Evolutionary conservation across 2,797 vertebrate species (phyloP).

Genomic region (Limnodromus scolopaceus): DNA sequence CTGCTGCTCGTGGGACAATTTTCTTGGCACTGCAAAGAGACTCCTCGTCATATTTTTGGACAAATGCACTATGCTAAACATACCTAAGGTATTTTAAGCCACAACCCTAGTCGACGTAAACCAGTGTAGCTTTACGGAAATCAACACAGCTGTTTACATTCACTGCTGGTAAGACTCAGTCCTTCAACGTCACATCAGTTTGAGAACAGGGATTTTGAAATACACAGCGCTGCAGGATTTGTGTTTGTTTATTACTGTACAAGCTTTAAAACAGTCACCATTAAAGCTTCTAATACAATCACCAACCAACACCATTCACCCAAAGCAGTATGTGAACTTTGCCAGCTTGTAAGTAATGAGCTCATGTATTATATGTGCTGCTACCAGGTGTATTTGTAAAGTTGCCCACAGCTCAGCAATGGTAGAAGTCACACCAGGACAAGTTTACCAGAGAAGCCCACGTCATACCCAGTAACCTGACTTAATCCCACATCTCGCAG

Average conservation of each 20-base stretch:
- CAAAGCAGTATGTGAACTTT: neutral
- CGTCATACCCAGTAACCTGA: neutral
- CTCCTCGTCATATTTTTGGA: neutral
- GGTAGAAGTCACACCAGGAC: neutral
- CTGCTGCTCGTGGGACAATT: constrained; percentile 23
- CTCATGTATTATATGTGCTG: fast-evolving
- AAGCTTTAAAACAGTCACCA: neutral
- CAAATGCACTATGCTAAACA: constrained; percentile 7
- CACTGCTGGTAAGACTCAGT: neutral
- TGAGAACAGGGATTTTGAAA: neutral
- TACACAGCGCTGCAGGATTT: neutral
- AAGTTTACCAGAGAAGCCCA: neutral
- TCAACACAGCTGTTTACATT: neutral
- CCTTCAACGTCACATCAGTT: fast-evolving
- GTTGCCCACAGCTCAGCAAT: neutral
- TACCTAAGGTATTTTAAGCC: neutral
- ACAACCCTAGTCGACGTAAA: neutral
- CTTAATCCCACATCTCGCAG: neutral
- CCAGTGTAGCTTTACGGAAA: neutral
- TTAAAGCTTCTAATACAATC: neutral
- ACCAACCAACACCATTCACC: neutral
- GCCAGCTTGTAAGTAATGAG: neutral
- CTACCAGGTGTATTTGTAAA: neutral
- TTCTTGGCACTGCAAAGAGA: constrained; percentile 35
- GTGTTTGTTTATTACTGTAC: neutral